These are phyloP conservation scores for Lamellibrachia columna DNA, from an alignment of 2,888 invertebrate species.

Conservation along the genomic window DNA sequence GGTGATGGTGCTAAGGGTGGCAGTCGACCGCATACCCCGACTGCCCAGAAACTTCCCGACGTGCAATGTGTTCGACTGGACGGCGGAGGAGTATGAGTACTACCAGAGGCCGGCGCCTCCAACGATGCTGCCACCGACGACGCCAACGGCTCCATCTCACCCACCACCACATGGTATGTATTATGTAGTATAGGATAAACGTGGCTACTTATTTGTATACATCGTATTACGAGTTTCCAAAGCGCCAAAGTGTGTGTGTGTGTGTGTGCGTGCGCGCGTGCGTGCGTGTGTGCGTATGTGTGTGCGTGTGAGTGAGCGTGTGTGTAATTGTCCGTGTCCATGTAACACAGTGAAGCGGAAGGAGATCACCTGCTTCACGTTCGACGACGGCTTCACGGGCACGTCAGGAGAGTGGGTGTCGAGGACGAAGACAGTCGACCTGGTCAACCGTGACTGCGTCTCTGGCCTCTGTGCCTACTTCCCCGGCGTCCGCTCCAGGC, in stretches of 20 bases:
- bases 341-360: not conserved
- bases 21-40: not conserved
- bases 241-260: too few relatives aligned
- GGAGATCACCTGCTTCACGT: not conserved
- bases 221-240: too few relatives aligned
- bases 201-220: too few relatives aligned
- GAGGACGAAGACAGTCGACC: not conserved
- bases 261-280: too few relatives aligned
- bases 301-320: not conserved
- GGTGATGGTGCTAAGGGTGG: conserved; percentile 38
- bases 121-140: not conserved
- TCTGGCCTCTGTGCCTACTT: not conserved
- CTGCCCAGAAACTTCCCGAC: conserved; percentile 1
- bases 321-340: not conserved
- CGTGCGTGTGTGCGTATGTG: too few relatives aligned
- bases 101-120: not conserved
- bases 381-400: not conserved
- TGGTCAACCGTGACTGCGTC: not conserved
- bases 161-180: not conserved
- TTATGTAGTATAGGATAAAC: not conserved
- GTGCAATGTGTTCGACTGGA: conserved; percentile 2
- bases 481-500: not conserved
- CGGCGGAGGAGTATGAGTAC: not conserved
- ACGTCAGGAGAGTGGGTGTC: not conserved
- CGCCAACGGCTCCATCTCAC: not conserved